Conservation (phyloP, 1,140 invertebrate species). For the Apis cerana region DNA sequence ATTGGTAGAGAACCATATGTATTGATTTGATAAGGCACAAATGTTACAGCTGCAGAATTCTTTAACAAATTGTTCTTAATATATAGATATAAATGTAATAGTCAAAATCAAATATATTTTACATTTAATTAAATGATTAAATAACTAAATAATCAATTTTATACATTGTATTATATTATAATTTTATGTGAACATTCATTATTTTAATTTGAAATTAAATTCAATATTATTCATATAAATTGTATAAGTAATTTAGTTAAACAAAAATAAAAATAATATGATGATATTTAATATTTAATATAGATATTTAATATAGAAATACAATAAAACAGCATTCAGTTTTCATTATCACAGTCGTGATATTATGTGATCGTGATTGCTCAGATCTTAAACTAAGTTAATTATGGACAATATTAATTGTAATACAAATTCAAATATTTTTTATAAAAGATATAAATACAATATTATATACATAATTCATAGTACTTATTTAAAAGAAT, state of each 20-base stretch:
- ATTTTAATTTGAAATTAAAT: not conserved
- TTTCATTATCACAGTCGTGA: slow-evolving; percentile 65
- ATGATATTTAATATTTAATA: slow-evolving; percentile 27
- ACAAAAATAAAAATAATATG: not conserved
- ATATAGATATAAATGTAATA: slow-evolving; percentile 7
- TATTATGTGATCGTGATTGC: slow-evolving; percentile 19
- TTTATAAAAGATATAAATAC: slow-evolving; percentile 39
- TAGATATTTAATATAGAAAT: slow-evolving; percentile 30
- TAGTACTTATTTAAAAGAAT: not conserved
- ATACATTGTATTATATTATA: not conserved
- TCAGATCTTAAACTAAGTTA: slow-evolving; percentile 32
- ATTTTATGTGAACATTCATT: not conserved
- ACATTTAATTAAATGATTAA: not conserved
- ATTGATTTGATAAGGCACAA: slow-evolving; percentile 53
- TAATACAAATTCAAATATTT: slow-evolving; percentile 33
- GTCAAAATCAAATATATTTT: not conserved
- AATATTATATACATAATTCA: slow-evolving; percentile 56
- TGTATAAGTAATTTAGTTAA: not conserved
- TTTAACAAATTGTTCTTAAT: not conserved
- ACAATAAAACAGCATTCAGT: slow-evolving; percentile 46
- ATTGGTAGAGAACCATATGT: slow-evolving; percentile 30
- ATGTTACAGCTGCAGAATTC: slow-evolving; percentile 28
- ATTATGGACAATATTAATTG: slow-evolving; percentile 32
- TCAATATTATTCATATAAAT: not conserved
- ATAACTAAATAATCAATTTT: not conserved